A percentile compares a stretch with the other conserved stretches of the same genome.
phyloP scores from a whole-genome alignment of 2,797 vertebrate genomes.

The Amazona ochrocephala region DNA sequence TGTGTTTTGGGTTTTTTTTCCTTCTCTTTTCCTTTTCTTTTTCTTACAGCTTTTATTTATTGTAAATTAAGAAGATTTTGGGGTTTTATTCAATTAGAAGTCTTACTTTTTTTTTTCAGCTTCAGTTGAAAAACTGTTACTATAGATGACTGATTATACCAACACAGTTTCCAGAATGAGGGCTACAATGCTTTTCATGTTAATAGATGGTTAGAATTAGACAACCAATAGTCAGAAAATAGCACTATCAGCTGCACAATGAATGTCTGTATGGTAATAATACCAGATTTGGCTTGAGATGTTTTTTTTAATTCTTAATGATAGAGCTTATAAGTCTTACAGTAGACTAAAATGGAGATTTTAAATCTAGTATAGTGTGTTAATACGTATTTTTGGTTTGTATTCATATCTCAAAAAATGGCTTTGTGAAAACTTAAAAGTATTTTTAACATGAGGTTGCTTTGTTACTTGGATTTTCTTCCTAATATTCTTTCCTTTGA shows the following conservation, averaged over 20 bases:
- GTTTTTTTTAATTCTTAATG: background rate
- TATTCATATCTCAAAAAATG: background rate
- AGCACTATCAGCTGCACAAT: background rate
- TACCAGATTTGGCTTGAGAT: background rate
- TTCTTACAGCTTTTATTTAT: background rate
- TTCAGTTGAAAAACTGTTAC: background rate
- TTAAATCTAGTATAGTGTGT: background rate
- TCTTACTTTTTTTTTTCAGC: background rate
- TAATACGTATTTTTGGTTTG: background rate
- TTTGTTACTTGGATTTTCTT: slow-evolving; percentile 62
- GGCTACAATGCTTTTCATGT: background rate
- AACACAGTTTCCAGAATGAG: background rate
- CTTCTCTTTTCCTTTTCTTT: background rate
- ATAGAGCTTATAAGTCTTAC: background rate
- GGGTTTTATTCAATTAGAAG: background rate
- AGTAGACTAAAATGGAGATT: background rate
- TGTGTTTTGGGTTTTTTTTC: background rate
- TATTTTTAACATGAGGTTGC: slow-evolving; percentile 37
- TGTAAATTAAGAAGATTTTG: background rate
- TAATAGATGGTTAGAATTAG: background rate
- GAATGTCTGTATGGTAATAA: background rate
- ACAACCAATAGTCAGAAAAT: background rate
- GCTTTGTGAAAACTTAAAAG: background rate
- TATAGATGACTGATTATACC: background rate
- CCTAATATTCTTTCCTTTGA: slow-evolving; percentile 79